Evolutionary conservation across 2,113 vertebrate species (phyloP).

Genomic region (Xenopus borealis): DNA sequence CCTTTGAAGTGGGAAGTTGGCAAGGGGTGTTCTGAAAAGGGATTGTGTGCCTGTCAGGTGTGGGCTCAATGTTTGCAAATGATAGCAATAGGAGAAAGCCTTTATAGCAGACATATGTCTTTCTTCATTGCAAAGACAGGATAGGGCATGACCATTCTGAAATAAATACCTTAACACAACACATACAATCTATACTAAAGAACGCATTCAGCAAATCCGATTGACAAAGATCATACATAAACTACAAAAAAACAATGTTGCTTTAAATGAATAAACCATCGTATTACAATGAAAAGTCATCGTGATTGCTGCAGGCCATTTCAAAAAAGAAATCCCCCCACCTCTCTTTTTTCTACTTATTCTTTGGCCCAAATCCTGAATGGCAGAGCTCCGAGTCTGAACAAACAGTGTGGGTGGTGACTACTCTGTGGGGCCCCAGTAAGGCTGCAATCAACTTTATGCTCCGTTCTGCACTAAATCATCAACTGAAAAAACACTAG

Average conservation of each 20-base stretch:
- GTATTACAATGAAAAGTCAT: conserved; percentile 24
- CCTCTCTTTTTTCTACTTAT: conserved; percentile 45
- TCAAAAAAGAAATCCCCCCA: conserved; percentile 15
- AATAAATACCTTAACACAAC: neutral
- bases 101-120: conserved; percentile 1
- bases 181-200: neutral
- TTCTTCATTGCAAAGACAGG: neutral
- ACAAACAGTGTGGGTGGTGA: conserved; percentile 86
- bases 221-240: neutral
- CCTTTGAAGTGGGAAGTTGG: too few relatives aligned
- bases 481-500: conserved; percentile 33
- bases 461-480: conserved; percentile 70
- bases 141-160: neutral
- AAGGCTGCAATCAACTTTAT: conserved; percentile 74
- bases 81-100: neutral
- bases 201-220: conserved; percentile 7
- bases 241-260: neutral
- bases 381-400: conserved; percentile 77
- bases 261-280: conserved; percentile 15
- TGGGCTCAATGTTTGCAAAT: neutral
- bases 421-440: conserved; percentile 73
- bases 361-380: conserved; percentile 75
- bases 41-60: neutral
- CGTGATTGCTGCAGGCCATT: conserved; percentile 8
- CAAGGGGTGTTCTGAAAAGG: neutral